These are phyloP conservation scores for Lagopus muta DNA, from an alignment of 2,113 vertebrate species.

Conservation along the genomic window DNA sequence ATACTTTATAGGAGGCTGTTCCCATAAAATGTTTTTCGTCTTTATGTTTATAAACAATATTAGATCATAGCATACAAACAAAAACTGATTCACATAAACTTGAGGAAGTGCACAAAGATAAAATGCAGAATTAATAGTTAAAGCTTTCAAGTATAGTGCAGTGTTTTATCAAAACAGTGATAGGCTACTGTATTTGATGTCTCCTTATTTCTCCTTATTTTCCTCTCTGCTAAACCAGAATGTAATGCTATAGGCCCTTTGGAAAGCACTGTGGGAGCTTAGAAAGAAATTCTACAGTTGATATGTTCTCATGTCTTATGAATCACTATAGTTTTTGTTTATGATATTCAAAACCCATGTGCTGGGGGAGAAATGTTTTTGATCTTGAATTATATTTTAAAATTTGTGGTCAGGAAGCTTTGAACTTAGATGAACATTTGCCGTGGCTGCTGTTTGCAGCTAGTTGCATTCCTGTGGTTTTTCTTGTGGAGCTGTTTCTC, in stretches of 20 bases:
- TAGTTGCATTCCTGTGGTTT: conserved; percentile 29
- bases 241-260: neutral
- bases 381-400: conserved; percentile 27
- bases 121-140: neutral
- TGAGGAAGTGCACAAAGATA: neutral
- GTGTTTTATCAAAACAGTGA: neutral
- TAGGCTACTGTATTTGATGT: neutral
- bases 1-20: neutral
- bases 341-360: neutral
- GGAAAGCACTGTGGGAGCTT: neutral
- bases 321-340: neutral
- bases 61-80: neutral
- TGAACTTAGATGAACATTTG: neutral
- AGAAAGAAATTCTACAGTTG: neutral
- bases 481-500: neutral
- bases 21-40: neutral
- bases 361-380: neutral
- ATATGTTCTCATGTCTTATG: neutral
- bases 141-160: neutral
- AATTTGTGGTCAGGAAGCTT: conserved; percentile 21
- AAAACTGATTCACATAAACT: neutral
- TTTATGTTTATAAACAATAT: neutral
- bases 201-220: neutral
- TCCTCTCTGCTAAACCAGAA: neutral
- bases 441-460: neutral